phyloP scores from a whole-genome alignment of 1,140 invertebrate genomes.

The Drosophila pallidifrons region DNA sequence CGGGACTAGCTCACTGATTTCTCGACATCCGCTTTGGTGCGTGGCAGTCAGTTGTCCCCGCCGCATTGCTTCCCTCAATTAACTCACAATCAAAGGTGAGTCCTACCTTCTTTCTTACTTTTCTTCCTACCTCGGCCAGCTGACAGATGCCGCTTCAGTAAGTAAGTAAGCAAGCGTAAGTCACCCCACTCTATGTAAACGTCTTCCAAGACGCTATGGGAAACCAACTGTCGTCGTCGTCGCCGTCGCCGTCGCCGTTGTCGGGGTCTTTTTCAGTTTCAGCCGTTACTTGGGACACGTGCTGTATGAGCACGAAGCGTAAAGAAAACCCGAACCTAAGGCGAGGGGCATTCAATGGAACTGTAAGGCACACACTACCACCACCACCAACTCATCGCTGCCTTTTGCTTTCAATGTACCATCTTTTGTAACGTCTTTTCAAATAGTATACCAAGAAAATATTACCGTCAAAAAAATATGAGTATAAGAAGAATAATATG shows the following conservation, averaged over 20 bases:
- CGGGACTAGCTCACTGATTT: conserved; percentile 57
- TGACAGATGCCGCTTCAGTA: conserved; percentile 59
- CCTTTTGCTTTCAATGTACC: conserved; percentile 17
- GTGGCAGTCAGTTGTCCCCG: conserved; percentile 53
- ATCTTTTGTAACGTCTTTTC: conserved; percentile 69
- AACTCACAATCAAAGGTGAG: conserved; percentile 70
- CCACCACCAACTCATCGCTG: conserved; percentile 8
- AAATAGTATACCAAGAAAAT: neutral
- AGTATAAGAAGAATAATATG: neutral
- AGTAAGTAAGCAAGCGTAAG: conserved; percentile 53
- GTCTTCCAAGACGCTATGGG: conserved; percentile 81
- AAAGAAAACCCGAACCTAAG: conserved; percentile 33
- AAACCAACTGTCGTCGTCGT: conserved; percentile 71
- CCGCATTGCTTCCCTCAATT: conserved; percentile 50
- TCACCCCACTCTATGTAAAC: conserved; percentile 59
- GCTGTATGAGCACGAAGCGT: conserved; percentile 45
- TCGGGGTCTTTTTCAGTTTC: conserved; percentile 21
- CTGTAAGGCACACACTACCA: conserved; percentile 62
- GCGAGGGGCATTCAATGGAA: conserved; percentile 68
- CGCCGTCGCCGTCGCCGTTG: conserved; percentile 18
- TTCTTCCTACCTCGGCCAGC: conserved; percentile 31
- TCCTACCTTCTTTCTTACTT: conserved; percentile 14
- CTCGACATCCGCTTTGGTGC: conserved; percentile 64
- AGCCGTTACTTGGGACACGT: conserved; percentile 65
- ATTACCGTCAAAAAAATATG: neutral